Percentiles rank a stretch among this genome's conserved stretches.
These are phyloP conservation scores for Rugalucina vietnamica DNA, from an alignment of 2,888 invertebrate species.

Conservation along the genomic window DNA sequence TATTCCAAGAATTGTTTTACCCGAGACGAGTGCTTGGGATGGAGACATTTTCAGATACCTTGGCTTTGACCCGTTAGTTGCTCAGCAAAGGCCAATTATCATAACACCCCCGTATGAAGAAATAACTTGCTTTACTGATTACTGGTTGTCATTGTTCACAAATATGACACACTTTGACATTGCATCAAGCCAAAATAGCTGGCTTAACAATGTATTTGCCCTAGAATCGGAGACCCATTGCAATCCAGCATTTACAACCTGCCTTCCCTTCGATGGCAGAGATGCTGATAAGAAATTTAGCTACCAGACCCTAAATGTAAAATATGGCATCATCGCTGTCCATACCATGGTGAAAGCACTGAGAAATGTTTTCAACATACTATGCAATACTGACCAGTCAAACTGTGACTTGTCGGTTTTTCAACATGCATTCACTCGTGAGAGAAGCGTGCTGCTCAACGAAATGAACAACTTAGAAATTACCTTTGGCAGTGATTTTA, in stretches of 20 bases:
- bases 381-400: background rate
- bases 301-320: background rate
- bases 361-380: background rate
- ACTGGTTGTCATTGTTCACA: background rate
- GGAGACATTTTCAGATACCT: background rate
- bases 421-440: background rate
- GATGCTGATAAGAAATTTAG: background rate
- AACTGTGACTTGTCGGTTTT: background rate
- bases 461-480: background rate
- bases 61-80: background rate
- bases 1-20: background rate
- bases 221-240: background rate
- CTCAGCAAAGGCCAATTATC: background rate
- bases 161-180: background rate
- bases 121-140: background rate
- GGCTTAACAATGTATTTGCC: background rate
- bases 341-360: background rate
- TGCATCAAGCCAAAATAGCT: background rate
- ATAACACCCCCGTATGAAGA: background rate
- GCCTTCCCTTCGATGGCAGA: background rate
- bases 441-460: background rate
- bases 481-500: background rate
- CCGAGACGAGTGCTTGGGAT: background rate
- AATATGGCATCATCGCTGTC: background rate
- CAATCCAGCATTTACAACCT: background rate